Percentiles rank a stretch among this genome's conserved stretches.
These are phyloP conservation scores for Calameuta pallipes DNA, from an alignment of 2,888 invertebrate genomes.

Conservation along the genomic window DNA sequence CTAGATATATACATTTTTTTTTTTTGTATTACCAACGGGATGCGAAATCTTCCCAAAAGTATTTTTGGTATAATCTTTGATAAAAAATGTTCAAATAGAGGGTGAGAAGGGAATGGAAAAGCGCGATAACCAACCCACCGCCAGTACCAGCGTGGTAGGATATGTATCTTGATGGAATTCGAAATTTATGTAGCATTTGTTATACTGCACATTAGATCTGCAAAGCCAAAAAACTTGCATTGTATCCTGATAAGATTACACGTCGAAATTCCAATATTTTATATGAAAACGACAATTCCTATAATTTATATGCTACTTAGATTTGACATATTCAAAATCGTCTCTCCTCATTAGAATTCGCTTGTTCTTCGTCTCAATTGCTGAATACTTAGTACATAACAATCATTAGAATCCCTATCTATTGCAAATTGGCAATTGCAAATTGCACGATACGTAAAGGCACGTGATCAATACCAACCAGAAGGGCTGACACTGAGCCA, in stretches of 20 bases:
- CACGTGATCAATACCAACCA: not conserved
- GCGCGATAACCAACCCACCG: not conserved
- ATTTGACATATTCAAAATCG: not conserved
- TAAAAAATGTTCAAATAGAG: not conserved
- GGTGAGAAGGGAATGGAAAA: not conserved
- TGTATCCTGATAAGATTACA: not conserved
- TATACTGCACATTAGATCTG: not conserved
- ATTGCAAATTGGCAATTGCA: not conserved
- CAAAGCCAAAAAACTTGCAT: not conserved
- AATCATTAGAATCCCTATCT: not conserved
- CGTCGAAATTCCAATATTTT: not conserved
- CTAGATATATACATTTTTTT: not conserved
- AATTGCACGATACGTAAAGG: not conserved
- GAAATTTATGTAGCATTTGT: no score
- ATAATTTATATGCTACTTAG: not conserved
- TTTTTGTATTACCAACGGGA: not conserved
- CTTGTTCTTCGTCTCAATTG: not conserved
- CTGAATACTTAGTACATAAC: not conserved
- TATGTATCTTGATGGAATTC: not conserved
- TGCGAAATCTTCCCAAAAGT: not conserved
- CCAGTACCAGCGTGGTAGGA: not conserved
- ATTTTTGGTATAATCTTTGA: not conserved
- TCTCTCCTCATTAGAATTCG: not conserved
- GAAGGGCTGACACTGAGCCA: not conserved
- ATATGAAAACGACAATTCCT: not conserved